Evolutionary conservation across 2,113 vertebrate species (phyloP).

Genomic region (Ceratotherium simum): DNA sequence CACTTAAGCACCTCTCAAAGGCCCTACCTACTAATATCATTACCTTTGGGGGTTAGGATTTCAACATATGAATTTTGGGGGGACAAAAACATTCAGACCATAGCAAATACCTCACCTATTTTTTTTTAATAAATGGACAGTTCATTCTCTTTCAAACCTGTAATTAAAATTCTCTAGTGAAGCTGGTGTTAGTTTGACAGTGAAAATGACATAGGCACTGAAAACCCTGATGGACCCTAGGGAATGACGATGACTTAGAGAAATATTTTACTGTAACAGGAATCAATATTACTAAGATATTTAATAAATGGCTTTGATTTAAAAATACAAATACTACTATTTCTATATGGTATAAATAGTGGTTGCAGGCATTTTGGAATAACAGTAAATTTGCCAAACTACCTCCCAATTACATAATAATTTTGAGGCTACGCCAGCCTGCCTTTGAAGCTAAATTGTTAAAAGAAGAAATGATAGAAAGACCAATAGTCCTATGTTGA

Average conservation of each 20-base stretch:
- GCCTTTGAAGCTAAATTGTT: not conserved
- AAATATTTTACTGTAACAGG: not conserved
- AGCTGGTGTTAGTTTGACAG: not conserved
- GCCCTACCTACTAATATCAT: not conserved
- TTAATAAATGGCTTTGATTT: constrained; percentile 39
- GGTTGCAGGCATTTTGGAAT: not conserved
- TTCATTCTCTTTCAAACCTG: not conserved
- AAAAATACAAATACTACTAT: constrained; percentile 25
- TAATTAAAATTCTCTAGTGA: not conserved
- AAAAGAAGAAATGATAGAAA: not conserved
- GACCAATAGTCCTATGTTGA: not conserved
- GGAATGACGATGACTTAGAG: not conserved
- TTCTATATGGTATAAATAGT: not conserved
- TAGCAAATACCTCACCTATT: not conserved
- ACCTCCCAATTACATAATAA: not conserved
- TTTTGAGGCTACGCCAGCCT: not conserved
- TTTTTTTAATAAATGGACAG: not conserved
- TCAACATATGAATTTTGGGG: not conserved
- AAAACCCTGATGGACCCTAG: not conserved
- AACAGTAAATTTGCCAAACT: not conserved
- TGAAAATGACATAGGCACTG: not conserved
- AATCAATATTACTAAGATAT: constrained; percentile 10
- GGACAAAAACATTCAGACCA: not conserved
- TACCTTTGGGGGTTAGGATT: not conserved
- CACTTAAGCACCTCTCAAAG: not conserved